Conservation (phyloP, 1,140 invertebrate species). For the Magallana ariakensis region DNA sequence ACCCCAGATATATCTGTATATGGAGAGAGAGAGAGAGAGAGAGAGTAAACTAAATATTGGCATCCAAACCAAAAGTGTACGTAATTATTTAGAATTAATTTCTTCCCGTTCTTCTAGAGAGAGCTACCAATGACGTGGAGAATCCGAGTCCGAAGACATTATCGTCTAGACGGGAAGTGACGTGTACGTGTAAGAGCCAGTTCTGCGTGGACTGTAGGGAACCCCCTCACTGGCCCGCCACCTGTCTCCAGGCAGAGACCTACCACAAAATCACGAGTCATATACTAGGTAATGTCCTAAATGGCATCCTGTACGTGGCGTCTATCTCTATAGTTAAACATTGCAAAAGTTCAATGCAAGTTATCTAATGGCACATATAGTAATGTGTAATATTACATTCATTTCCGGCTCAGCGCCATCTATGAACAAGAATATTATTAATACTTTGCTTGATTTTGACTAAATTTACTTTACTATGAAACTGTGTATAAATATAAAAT, state of each 20-base stretch:
- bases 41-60: not conserved
- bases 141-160: not conserved
- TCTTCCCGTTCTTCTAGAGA: not conserved
- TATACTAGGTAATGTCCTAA: not conserved
- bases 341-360: no score
- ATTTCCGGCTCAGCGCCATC: no score
- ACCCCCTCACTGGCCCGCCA: not conserved
- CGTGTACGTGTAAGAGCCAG: not conserved
- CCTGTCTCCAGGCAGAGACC: not conserved
- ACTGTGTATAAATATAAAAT: no score
- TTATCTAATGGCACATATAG: no score
- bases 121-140: not conserved
- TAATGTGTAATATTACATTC: no score
- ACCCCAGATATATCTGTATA: not conserved
- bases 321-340: no score
- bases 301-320: no score
- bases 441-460: no score
- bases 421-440: no score
- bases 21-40: not conserved
- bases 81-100: no score
- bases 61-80: not conserved
- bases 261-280: not conserved
- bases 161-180: not conserved
- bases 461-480: no score
- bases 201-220: conserved; percentile 9